Base-by-base conservation (phyloP, 23 tunicate genomes). In the Diplosoma virens region DNA sequence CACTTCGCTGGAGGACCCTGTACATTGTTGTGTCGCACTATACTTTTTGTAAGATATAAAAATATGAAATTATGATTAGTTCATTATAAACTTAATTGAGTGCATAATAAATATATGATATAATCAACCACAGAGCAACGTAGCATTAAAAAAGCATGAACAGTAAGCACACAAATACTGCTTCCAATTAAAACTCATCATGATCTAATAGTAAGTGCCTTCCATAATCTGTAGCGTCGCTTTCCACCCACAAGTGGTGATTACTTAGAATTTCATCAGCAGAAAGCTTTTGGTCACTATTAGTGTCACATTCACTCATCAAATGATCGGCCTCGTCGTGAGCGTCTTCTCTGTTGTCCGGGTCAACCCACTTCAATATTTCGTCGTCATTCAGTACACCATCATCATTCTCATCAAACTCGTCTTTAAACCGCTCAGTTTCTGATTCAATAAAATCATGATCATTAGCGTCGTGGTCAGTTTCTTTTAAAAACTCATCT, bases 191-290 rank as follows among this genome's bases (percentile, higher is more conserved):
- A 69, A 94, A 82, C 67, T 94, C 98, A 55, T 94, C 98, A 41
- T 94, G 95, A 14, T 87, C 34, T 61, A 47, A 47, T 47, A 89
- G 50, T 47, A 89, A 48, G 25, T 94, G 86, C 37, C 81, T 61
- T 0, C 98, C 98, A 58, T 87, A 94, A 55, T 94, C 91, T 28
- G 98, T 94, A 30, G 95, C 98, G 72, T 94, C 98, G 25, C 84
- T 75, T 16, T 94, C 98, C 30, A 94, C 90, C 95, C 95, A 94
- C n/a, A 82, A 27, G 1, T 76, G 75, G 33, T 87, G 85, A 32
- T 87, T 87, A 32, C 73, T 32, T 1, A 94, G 2, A 32, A 94
- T 87, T 70, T 94, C 98, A 0, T 68, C 74, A 0, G 84, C 71
- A 2, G 95, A 47, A 34, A 94, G 59, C 33, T 66, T 60, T 0